Evolutionary conservation across 2,888 invertebrate genomes (phyloP).

Genomic region (Norana najaformis): DNA sequence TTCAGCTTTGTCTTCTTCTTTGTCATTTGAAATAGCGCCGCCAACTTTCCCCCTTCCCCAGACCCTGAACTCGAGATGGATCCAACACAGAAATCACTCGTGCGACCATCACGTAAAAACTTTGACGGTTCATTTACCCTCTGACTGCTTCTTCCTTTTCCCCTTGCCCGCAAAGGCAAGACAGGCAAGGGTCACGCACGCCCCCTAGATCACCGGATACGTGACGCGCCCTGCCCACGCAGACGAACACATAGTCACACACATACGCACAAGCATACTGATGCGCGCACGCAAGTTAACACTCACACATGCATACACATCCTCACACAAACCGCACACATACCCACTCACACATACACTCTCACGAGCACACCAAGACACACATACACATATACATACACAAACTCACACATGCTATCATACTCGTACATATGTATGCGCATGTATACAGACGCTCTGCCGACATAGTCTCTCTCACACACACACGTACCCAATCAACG

Average conservation of each 20-base stretch:
- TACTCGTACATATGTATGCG: too few species aligned
- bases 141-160: background rate
- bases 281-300: too few species aligned
- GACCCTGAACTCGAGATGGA: background rate
- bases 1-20: too few species aligned
- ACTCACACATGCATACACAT: background rate
- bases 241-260: too few species aligned
- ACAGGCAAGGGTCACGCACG: background rate
- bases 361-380: background rate
- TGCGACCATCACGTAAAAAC: background rate
- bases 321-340: too few species aligned
- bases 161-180: background rate
- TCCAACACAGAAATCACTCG: background rate
- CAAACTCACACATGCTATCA: too few species aligned
- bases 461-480: too few species aligned
- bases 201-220: background rate
- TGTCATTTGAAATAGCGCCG: background rate
- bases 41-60: too few species aligned
- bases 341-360: background rate
- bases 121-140: background rate
- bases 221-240: background rate
- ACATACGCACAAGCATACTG: background rate
- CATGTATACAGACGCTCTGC: too few species aligned
- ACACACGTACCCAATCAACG: too few species aligned
- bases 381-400: background rate